Percentiles rank a stretch among this genome's conserved stretches.
phyloP scores from a whole-genome alignment of 2,797 vertebrate genomes.

The Argya squamiceps region DNA sequence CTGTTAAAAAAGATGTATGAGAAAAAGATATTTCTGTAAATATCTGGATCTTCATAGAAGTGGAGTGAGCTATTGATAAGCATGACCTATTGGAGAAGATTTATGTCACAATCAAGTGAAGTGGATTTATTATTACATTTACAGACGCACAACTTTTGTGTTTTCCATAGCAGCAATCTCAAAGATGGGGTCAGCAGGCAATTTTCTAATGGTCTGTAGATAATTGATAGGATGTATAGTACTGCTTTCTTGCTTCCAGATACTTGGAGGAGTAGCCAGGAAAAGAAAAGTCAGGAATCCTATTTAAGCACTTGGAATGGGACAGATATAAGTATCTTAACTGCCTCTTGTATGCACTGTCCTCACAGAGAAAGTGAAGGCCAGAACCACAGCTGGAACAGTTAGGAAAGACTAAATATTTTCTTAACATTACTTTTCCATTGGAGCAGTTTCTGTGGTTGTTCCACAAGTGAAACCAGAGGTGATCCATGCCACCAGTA shows the following conservation, averaged over 20 bases:
- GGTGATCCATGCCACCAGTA: not conserved
- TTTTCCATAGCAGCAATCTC: not conserved
- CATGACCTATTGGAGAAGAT: not conserved
- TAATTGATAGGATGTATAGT: not conserved
- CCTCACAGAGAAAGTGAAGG: not conserved
- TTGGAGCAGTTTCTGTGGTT: not conserved
- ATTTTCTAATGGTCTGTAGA: not conserved
- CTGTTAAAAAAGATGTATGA: not conserved
- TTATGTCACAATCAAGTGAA: not conserved
- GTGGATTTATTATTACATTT: not conserved
- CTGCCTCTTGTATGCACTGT: not conserved
- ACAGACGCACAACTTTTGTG: not conserved
- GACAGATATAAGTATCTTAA: not conserved
- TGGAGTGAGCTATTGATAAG: not conserved
- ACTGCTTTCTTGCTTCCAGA: not conserved
- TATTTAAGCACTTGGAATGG: not conserved
- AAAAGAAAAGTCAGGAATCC: not conserved
- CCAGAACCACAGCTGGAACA: slow-evolving; percentile 1
- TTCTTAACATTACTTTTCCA: slow-evolving; percentile 2
- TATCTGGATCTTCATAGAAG: not conserved
- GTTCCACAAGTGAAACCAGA: not conserved
- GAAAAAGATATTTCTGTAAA: not conserved
- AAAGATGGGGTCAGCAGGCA: not conserved
- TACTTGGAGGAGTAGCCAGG: not conserved
- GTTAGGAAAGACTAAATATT: not conserved